phyloP scores from a whole-genome alignment of 2,113 vertebrate genomes.

The Hucho hucho region DNA sequence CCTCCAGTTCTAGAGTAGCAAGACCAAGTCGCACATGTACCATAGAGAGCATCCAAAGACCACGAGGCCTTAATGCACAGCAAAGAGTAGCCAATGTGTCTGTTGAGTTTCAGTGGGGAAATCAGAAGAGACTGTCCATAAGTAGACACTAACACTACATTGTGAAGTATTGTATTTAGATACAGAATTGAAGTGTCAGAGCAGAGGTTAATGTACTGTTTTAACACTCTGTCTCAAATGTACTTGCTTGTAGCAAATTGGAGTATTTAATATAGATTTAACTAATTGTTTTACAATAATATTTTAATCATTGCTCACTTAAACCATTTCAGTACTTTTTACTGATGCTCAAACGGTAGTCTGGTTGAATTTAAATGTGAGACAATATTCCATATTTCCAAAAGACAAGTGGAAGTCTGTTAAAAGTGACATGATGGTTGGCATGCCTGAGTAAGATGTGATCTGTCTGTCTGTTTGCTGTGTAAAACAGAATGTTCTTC shows the following conservation, averaged over 20 bases:
- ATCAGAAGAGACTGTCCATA: background rate
- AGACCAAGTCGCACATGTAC: background rate
- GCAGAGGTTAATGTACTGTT: background rate
- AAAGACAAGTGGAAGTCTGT: too few relatives aligned
- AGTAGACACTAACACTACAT: background rate
- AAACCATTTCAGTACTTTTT: background rate
- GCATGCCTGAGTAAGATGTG: background rate
- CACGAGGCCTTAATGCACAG: background rate
- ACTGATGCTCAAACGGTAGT: background rate
- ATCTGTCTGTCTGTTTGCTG: background rate
- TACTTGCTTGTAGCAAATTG: background rate
- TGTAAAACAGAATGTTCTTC: background rate
- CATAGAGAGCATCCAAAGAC: conserved; percentile 42
- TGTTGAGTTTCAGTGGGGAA: background rate
- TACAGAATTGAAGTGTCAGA: background rate
- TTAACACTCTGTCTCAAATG: background rate
- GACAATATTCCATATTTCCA: background rate
- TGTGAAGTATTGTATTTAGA: background rate
- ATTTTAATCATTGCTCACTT: background rate
- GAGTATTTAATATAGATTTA: background rate
- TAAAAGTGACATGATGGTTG: background rate
- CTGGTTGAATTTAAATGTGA: background rate
- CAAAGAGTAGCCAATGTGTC: background rate
- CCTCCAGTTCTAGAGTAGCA: too few relatives aligned
- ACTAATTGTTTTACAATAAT: background rate